Conservation (phyloP, 2,113 vertebrate species). For the Paraplagusia blochii region DNA sequence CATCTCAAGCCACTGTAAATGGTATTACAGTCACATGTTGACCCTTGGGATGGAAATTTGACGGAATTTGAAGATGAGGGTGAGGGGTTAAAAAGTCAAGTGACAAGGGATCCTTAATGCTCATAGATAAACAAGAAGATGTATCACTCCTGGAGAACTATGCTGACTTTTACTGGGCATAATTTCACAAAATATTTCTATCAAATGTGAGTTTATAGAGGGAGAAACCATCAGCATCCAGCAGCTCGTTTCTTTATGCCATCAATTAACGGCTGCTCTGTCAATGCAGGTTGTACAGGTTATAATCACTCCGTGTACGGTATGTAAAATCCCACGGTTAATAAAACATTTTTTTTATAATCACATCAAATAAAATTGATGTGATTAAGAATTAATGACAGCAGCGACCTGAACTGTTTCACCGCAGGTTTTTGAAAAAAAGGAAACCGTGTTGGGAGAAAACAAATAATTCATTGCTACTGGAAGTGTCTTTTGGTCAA, state of each 20-base stretch:
- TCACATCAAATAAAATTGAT: too few relatives aligned
- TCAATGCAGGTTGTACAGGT: not conserved
- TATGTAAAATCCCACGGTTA: too few relatives aligned
- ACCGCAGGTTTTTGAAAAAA: not conserved
- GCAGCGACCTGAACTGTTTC: not conserved
- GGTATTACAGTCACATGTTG: not conserved
- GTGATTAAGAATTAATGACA: too few relatives aligned
- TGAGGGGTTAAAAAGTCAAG: too few relatives aligned
- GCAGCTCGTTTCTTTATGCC: not conserved
- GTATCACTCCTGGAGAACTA: not conserved
- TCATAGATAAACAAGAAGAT: not conserved
- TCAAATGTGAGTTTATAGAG: not conserved
- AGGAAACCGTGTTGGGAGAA: not conserved
- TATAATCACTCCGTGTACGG: not conserved
- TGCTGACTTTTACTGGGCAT: not conserved
- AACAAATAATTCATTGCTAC: conserved; percentile 1
- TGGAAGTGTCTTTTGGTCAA: conserved; percentile 13
- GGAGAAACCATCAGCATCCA: not conserved
- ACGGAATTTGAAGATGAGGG: too few relatives aligned
- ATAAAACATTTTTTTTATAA: not conserved
- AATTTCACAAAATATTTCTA: not conserved
- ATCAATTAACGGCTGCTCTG: not conserved
- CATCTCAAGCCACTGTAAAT: not conserved
- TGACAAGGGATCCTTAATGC: too few relatives aligned
- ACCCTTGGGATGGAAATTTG: not conserved